Evolutionary conservation across 2,888 invertebrate genomes (phyloP).

Genomic region (Chymomyza fuscimana): DNA sequence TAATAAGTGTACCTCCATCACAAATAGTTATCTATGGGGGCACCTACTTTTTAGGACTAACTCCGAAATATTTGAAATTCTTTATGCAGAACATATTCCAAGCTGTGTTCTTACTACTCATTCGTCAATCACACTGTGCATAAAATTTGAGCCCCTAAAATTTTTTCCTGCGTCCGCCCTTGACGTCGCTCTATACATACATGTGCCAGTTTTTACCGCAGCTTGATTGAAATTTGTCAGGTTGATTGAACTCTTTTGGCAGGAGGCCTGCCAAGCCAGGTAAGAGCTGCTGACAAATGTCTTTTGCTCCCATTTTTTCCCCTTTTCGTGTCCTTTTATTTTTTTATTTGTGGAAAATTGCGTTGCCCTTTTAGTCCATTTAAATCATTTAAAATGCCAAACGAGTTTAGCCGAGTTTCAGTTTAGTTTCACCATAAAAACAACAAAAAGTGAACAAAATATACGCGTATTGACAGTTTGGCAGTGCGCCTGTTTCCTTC

Average conservation of each 20-base stretch:
- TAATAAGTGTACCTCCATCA: too few species aligned
- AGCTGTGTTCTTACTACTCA: too few species aligned
- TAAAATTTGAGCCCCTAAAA: too few species aligned
- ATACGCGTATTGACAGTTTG: conserved; percentile 33
- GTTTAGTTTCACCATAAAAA: conserved; percentile 14
- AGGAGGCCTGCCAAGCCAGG: background rate
- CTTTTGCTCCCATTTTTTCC: background rate
- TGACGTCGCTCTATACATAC: background rate
- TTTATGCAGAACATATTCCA: too few species aligned
- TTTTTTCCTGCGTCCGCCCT: background rate
- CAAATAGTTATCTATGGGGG: too few species aligned
- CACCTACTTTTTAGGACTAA: too few species aligned
- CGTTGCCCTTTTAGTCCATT: conserved; percentile 26
- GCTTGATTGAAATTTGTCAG: conserved; percentile 69
- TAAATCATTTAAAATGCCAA: conserved; percentile 53
- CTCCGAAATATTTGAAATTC: too few species aligned
- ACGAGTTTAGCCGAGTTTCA: conserved; percentile 40
- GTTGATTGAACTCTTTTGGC: conserved; percentile 65
- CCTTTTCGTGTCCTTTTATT: conserved; percentile 7
- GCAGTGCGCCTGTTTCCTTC: conserved; percentile 52
- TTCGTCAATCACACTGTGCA: too few species aligned
- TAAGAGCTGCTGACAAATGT: conserved; percentile 31
- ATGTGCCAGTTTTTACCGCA: conserved; percentile 52
- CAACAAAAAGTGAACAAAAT: background rate
- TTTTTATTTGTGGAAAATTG: background rate